phyloP scores from a whole-genome alignment of 2,888 invertebrate genomes.

The Achlya flavicornis region DNA sequence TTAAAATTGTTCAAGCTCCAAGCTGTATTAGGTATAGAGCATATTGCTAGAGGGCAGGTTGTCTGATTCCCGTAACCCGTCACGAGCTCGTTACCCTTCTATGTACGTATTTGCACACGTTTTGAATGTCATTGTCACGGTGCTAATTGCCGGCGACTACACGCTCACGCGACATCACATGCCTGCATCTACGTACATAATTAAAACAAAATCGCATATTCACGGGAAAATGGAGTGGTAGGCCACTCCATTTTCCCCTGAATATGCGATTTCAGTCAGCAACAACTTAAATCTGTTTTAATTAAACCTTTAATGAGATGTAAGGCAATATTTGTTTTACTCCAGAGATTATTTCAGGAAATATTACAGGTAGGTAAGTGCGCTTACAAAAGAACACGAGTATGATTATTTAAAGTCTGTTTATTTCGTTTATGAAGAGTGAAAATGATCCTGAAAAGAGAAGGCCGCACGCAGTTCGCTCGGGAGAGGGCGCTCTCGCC shows the following conservation, averaged over 20 bases:
- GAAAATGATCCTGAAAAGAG: conserved; percentile 59
- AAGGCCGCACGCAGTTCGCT: conserved; percentile 43
- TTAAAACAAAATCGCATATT: no score
- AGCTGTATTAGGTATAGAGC: conserved; percentile 22
- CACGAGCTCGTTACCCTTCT: conserved; percentile 37
- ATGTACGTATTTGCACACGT: conserved; percentile 68
- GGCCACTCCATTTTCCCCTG: conserved; percentile 40
- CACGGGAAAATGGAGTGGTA: no score
- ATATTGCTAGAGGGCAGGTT: conserved; percentile 35
- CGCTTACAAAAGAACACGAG: conserved; percentile 39
- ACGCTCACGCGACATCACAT: conserved; percentile 32
- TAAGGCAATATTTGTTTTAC: conserved; percentile 36
- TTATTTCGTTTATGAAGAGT: conserved; percentile 59
- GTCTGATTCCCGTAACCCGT: conserved; percentile 22
- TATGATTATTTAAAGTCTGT: conserved; percentile 55
- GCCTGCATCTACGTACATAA: conserved; percentile 31
- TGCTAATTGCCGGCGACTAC: conserved; percentile 69
- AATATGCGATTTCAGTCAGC: conserved; percentile 46
- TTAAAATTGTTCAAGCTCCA: conserved; percentile 18
- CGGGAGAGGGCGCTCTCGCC: conserved; percentile 49
- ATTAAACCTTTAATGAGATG: conserved; percentile 48
- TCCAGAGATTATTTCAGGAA: conserved; percentile 31
- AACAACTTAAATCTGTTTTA: conserved; percentile 40
- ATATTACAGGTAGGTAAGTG: conserved; percentile 28
- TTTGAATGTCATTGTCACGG: conserved; percentile 80